Conservation (phyloP, 2,113 vertebrate genomes). For the Rallus limicola region DNA sequence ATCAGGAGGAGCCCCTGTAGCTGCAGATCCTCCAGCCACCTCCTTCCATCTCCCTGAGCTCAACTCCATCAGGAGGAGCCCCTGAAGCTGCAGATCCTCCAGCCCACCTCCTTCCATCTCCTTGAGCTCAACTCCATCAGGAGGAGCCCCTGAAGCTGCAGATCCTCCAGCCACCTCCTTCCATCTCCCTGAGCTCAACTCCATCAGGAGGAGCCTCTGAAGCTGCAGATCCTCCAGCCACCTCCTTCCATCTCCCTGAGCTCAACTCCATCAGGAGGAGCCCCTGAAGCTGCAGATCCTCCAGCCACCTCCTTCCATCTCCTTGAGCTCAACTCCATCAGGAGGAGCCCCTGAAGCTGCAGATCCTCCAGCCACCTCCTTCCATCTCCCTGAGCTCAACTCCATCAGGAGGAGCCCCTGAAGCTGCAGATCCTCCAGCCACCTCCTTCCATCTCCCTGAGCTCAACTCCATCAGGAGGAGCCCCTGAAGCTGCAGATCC, state of each 20-base stretch:
- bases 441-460: not conserved
- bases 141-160: not conserved
- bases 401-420: accelerated
- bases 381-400: not conserved
- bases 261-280: accelerated
- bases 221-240: not conserved
- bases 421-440: not conserved
- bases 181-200: not conserved
- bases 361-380: no score
- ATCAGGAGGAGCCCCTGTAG: no score
- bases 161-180: no score
- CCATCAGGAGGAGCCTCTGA: accelerated
- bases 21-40: no score
- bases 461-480: accelerated
- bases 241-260: not conserved
- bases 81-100: not conserved
- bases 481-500: not conserved
- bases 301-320: no score
- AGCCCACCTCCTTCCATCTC: no score
- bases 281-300: not conserved
- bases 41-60: not conserved
- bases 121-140: accelerated
- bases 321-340: accelerated
- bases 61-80: accelerated
- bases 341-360: not conserved